These are phyloP conservation scores for Troides aeacus DNA, from an alignment of 2,888 invertebrate genomes.

Conservation along the genomic window DNA sequence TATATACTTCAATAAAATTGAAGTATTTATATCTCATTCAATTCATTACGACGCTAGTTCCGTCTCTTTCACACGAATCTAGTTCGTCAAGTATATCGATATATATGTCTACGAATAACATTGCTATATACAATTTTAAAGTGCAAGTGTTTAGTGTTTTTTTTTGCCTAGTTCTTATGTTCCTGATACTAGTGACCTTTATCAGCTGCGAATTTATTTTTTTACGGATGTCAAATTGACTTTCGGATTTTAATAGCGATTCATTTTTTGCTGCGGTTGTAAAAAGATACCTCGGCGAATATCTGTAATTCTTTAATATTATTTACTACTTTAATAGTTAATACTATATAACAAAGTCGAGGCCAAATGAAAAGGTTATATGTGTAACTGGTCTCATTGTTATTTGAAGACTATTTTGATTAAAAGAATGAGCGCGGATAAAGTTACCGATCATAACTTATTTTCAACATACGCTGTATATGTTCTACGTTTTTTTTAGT, in stretches of 20 bases:
- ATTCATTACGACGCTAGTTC: neutral
- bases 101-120: slow-evolving; percentile 1
- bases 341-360: neutral
- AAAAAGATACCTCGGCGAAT: neutral
- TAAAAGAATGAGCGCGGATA: too few relatives aligned
- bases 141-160: slow-evolving; percentile 19
- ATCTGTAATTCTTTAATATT: neutral
- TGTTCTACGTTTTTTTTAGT: too few relatives aligned
- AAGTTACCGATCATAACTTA: too few relatives aligned
- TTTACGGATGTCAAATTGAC: slow-evolving; percentile 1
- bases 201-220: neutral
- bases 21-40: neutral
- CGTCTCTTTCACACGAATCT: neutral
- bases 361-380: neutral
- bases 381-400: too few relatives aligned
- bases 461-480: too few relatives aligned
- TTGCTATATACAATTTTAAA: slow-evolving; percentile 3
- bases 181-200: slow-evolving; percentile 22
- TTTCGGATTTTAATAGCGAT: slow-evolving; percentile 3
- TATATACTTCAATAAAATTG: neutral
- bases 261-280: neutral
- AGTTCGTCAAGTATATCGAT: slow-evolving; percentile 1
- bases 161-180: slow-evolving; percentile 2
- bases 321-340: neutral
- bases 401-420: too few relatives aligned